A percentile compares a stretch with the other conserved stretches of the same genome.
phyloP scores from a whole-genome alignment of 2,113 vertebrate genomes.

The Mastomys natalensis region DNA sequence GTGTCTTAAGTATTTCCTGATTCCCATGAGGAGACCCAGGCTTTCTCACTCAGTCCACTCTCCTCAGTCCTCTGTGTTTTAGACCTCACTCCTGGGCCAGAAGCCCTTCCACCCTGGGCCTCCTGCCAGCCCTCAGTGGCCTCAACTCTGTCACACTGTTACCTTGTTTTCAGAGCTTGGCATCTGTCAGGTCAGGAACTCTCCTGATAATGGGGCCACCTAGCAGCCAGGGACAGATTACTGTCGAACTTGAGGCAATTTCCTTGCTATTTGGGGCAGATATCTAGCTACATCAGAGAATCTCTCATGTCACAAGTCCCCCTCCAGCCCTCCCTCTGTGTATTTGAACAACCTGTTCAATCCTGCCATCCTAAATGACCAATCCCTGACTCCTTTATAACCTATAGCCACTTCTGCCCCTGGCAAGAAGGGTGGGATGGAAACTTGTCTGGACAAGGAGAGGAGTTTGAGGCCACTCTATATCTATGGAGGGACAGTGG shows the following conservation, averaged over 20 bases:
- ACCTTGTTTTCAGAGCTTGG: neutral
- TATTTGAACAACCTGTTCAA: neutral
- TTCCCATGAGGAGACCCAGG: neutral
- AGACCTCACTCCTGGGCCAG: conserved; percentile 21
- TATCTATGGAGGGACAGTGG: neutral
- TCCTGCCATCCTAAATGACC: neutral
- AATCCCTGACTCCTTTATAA: rapidly evolving
- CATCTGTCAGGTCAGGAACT: neutral
- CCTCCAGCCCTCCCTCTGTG: neutral
- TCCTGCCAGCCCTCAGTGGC: neutral
- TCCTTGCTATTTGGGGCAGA: neutral
- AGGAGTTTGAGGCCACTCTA: neutral
- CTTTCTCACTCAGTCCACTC: neutral
- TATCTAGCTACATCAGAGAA: neutral
- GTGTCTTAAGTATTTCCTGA: neutral
- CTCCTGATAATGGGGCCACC: neutral
- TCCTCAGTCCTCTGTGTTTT: conserved; percentile 67
- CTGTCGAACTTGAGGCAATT: neutral
- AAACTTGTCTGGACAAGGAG: neutral
- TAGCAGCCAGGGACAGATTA: neutral
- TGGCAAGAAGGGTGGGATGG: neutral
- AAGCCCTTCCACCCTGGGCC: neutral
- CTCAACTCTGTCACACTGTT: neutral
- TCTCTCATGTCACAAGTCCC: neutral
- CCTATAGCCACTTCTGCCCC: neutral